Evolutionary conservation across 2,797 vertebrate species (phyloP), one percentile per base, ranked within the genome.

Genomic region (Arctocebus calabarensis): DNA sequence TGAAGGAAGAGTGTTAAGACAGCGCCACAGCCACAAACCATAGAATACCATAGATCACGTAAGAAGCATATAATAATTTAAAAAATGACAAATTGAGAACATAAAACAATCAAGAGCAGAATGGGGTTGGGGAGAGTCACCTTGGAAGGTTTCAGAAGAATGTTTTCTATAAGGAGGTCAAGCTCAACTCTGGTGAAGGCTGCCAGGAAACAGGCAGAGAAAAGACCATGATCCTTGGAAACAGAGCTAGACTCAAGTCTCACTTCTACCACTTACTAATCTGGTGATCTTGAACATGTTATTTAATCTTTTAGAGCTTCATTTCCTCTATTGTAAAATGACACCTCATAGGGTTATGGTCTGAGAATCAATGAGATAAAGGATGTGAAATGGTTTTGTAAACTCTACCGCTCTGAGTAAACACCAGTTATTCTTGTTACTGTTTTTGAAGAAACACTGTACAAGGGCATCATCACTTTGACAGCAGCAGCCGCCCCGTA

Each of bases 391-490:
- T 12, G 87, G 79, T 94, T 86, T 79, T 74, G 71, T 92, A 66
- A 97, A 96, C 32, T 17, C 86, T 22, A 16, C 0, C 2, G 20
- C 14, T 62, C 52, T 32, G 59, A 55, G 75, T 87, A 87, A 95
- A 96, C 66, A 93, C 71, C 20, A 14, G 4, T n/a, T 57, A 71
- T 70, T 68, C 27, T 7, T 32, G 22, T 64, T 90, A 82, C 94
- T 97, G 88, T 61, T 88, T 94, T 57, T 52, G 94, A 75, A 85
- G 88, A 92, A 95, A 95, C 86, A 64, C 45, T 5, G 14, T 6
- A 45, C 74, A 74, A 94, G 91, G 91, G n/a, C 64, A 64, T 22
- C 32, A 2, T 85, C 64, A 64, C 85, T 71, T 71, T 61, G 83
- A 43, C 48, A 27, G 66, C 10, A 10, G 32, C 1, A 8, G 34